These are phyloP conservation scores for Tangara arthus DNA, from an alignment of 2,797 vertebrate genomes.

Conservation along the genomic window DNA sequence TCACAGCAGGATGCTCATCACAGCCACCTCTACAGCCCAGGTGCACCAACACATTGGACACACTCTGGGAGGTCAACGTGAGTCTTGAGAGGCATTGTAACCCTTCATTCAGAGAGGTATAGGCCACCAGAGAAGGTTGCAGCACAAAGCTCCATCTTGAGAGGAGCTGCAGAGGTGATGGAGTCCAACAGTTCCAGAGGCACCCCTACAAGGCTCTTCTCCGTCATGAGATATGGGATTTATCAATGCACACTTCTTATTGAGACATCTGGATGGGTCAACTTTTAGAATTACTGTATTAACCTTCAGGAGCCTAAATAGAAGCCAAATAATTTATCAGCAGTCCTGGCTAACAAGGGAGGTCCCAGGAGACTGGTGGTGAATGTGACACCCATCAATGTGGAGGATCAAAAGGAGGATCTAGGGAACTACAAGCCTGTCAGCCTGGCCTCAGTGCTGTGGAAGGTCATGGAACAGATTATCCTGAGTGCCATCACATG, in stretches of 20 bases:
- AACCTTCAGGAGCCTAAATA: neutral
- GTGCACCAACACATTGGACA: neutral
- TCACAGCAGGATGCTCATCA: accelerated
- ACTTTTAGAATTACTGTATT: neutral
- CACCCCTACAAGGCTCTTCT: neutral
- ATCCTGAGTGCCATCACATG: neutral
- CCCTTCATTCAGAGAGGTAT: neutral
- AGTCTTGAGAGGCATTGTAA: neutral
- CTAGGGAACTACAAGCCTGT: neutral
- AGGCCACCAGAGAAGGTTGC: neutral
- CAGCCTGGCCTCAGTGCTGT: neutral
- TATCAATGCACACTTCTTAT: neutral
- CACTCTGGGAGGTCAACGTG: accelerated
- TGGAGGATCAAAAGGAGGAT: neutral
- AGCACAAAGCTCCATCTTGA: accelerated
- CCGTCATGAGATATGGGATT: neutral
- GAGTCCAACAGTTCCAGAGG: neutral
- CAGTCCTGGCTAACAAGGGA: neutral
- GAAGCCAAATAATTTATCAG: neutral
- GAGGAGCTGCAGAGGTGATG: neutral
- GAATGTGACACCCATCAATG: neutral
- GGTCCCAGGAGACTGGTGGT: neutral
- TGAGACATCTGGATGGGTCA: neutral
- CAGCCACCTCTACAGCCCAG: neutral
- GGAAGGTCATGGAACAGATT: neutral